Percentiles rank a stretch among this genome's conserved stretches.
Conservation (phyloP, 2,888 invertebrate species). For the Aphrophora alni region DNA sequence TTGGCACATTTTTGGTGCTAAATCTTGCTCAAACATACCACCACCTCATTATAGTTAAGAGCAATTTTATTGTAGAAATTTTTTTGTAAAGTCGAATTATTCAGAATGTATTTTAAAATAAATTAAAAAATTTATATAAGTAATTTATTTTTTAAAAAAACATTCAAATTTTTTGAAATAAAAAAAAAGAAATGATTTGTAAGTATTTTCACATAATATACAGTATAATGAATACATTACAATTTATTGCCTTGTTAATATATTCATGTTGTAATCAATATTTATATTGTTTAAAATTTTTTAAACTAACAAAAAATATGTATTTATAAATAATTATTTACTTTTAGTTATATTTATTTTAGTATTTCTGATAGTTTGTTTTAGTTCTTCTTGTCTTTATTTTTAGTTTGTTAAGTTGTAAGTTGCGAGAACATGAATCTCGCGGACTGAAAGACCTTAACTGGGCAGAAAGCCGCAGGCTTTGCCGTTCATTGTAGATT, state of each 20-base stretch:
- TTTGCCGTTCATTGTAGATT: background rate
- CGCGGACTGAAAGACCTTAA: background rate
- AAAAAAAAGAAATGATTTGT: background rate
- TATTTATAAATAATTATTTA: slow-evolving; percentile 26
- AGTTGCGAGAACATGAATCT: background rate
- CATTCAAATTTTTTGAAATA: background rate
- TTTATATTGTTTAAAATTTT: slow-evolving; percentile 14
- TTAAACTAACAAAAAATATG: slow-evolving; percentile 28
- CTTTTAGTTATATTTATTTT: slow-evolving; percentile 35
- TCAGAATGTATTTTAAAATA: slow-evolving; percentile 1
- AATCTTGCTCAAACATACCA: background rate
- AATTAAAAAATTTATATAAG: background rate
- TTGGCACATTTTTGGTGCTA: background rate
- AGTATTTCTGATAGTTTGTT: slow-evolving; percentile 15
- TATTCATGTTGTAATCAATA: background rate
- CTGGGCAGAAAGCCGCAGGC: background rate
- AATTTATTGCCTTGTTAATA: background rate
- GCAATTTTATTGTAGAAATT: background rate
- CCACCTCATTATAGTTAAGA: background rate
- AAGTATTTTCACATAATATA: background rate
- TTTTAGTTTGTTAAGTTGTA: slow-evolving; percentile 17
- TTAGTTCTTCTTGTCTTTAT: slow-evolving; percentile 11
- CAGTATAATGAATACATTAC: background rate
- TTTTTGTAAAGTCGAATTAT: slow-evolving; percentile 4
- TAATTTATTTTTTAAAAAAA: background rate